These are phyloP conservation scores for Oithona nana DNA, from an alignment of 2,888 invertebrate genomes.

Conservation along the genomic window DNA sequence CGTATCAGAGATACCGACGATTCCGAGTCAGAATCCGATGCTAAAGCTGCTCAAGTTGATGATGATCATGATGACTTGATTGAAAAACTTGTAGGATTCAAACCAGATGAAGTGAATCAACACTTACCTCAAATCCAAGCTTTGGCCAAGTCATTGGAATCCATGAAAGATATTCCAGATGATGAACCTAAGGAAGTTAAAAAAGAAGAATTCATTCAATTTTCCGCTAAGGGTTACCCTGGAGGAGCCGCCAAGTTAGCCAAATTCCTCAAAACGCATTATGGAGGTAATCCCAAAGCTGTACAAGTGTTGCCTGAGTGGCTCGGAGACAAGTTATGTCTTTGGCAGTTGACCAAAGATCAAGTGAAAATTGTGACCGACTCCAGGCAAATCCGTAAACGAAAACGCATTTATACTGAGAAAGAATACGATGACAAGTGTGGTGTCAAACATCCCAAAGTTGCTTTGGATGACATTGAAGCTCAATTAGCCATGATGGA, in stretches of 20 bases:
- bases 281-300: not conserved
- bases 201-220: not conserved
- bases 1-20: not conserved
- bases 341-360: not conserved
- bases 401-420: not conserved
- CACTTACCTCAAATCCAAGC: not conserved
- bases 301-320: not conserved
- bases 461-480: not conserved
- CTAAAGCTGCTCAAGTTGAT: no score
- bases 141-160: not conserved
- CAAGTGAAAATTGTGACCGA: not conserved
- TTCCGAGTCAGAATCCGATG: no score
- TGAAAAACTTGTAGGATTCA: no score
- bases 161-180: not conserved
- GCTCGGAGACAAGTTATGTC: not conserved
- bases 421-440: not conserved
- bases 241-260: not conserved
- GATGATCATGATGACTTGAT: not conserved
- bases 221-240: not conserved
- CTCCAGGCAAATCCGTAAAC: not conserved
- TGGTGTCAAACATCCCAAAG: not conserved
- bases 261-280: constrained; percentile 1
- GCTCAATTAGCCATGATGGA: not conserved
- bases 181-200: not conserved
- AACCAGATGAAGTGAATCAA: not conserved